phyloP scores from a whole-genome alignment of 2,113 vertebrate genomes.

The Hypanus sabinus region DNA sequence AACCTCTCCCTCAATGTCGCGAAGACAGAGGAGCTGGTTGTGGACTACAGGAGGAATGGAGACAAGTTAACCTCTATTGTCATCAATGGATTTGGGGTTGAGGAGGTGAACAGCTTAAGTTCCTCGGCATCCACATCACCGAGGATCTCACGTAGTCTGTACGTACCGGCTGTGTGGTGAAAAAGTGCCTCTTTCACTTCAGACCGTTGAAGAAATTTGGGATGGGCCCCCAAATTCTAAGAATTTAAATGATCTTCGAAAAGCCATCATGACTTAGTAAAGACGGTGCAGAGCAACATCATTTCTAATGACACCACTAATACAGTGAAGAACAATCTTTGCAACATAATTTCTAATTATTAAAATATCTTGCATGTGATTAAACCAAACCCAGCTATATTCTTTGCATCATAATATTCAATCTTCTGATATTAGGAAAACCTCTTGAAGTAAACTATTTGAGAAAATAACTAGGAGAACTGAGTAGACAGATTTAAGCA shows the following conservation, averaged over 20 bases:
- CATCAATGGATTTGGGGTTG: no score
- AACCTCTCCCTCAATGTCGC: no score
- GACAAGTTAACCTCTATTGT: no score
- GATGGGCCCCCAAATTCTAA: no score
- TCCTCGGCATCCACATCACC: no score
- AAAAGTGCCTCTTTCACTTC: no score
- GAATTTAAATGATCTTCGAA: not conserved
- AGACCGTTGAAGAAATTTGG: no score
- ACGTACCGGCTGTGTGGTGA: no score
- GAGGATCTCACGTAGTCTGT: no score
- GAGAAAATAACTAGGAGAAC: not conserved
- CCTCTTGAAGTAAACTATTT: not conserved
- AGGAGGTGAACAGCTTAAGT: no score
- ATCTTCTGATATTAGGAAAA: conserved; percentile 1
- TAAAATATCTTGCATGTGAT: not conserved
- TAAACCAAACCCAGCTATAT: not conserved
- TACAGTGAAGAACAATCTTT: not conserved
- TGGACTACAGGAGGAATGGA: no score
- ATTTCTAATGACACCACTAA: not conserved
- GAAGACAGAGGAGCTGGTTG: no score
- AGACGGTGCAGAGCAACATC: not conserved
- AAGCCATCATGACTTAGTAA: not conserved
- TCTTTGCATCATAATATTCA: not conserved
- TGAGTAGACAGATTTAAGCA: not conserved
- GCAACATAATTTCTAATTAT: not conserved